Conservation (phyloP, 2,113 vertebrate genomes). For the Oryzias javanicus region DNA sequence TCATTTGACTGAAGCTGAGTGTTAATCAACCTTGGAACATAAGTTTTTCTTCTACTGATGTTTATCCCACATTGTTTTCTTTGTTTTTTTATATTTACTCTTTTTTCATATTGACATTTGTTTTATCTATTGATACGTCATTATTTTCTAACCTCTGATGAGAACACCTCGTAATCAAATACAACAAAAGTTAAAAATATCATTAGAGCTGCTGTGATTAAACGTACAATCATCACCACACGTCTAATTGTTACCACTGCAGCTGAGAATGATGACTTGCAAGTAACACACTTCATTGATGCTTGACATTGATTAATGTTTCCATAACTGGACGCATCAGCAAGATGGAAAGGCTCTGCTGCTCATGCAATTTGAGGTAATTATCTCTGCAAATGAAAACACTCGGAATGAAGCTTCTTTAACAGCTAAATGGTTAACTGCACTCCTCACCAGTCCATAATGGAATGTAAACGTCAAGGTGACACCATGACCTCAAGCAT, state of each 20-base stretch:
- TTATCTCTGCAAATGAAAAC: slow-evolving; percentile 36
- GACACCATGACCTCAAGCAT: not conserved
- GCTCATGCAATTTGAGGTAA: slow-evolving; percentile 29
- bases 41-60: too few species aligned
- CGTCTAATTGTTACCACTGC: slow-evolving; percentile 8
- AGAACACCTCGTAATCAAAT: slow-evolving; percentile 7
- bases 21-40: too few species aligned
- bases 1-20: too few species aligned
- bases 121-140: too few species aligned
- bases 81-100: too few species aligned
- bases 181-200: slow-evolving; percentile 3
- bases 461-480: slow-evolving; percentile 49
- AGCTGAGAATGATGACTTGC: slow-evolving; percentile 8
- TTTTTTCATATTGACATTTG: too few species aligned
- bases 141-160: not conserved
- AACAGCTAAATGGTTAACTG: slow-evolving; percentile 32
- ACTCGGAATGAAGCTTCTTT: slow-evolving; percentile 2
- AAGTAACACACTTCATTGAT: not conserved
- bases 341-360: not conserved
- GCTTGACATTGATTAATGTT: slow-evolving; percentile 30
- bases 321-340: slow-evolving; percentile 18
- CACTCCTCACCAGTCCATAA: slow-evolving; percentile 21
- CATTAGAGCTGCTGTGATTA: slow-evolving; percentile 12
- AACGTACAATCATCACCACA: slow-evolving; percentile 7
- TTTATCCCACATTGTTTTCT: too few species aligned